A percentile compares a stretch with the other conserved stretches of the same genome.
phyloP scores from a whole-genome alignment of 2,113 vertebrate species.

The Nematolebias whitei region DNA sequence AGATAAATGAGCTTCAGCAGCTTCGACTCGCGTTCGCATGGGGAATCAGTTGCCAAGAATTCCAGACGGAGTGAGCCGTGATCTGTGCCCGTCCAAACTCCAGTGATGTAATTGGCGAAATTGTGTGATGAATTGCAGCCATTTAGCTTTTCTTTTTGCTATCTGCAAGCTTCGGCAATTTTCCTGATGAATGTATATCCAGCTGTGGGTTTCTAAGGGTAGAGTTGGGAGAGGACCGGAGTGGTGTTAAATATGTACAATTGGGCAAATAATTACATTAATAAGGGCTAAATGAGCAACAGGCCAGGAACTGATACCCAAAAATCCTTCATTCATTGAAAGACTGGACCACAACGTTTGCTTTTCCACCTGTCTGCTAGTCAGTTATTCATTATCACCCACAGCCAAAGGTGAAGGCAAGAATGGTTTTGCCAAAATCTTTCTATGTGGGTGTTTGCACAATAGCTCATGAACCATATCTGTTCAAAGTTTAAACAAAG shows the following conservation, averaged over 20 bases:
- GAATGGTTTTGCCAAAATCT: no score
- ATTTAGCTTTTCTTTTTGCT: constrained; percentile 72
- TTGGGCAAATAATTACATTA: constrained; percentile 81
- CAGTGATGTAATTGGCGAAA: constrained; percentile 76
- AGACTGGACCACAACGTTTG: constrained; percentile 62
- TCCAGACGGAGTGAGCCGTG: constrained; percentile 61
- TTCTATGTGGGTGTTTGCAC: no score
- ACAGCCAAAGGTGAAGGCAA: no score
- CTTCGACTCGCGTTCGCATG: constrained; percentile 25
- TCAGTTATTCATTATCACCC: no score
- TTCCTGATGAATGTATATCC: constrained; percentile 69
- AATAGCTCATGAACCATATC: no score
- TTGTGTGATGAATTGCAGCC: constrained; percentile 79
- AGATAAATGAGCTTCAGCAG: constrained; percentile 51
- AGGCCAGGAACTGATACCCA: constrained; percentile 64
- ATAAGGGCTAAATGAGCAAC: constrained; percentile 76
- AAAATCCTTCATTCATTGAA: constrained; percentile 79
- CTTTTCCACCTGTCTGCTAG: no score
- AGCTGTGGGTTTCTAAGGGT: constrained; percentile 57
- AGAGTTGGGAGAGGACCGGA: constrained; percentile 56
- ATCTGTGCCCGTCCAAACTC: constrained; percentile 70
- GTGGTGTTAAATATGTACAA: constrained; percentile 80
- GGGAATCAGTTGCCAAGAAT: constrained; percentile 57
- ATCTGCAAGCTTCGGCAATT: constrained; percentile 77
- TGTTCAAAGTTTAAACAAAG: constrained; percentile 72